Evolutionary conservation across 2,797 vertebrate genomes (phyloP).

Genomic region (Diplodus sargus): DNA sequence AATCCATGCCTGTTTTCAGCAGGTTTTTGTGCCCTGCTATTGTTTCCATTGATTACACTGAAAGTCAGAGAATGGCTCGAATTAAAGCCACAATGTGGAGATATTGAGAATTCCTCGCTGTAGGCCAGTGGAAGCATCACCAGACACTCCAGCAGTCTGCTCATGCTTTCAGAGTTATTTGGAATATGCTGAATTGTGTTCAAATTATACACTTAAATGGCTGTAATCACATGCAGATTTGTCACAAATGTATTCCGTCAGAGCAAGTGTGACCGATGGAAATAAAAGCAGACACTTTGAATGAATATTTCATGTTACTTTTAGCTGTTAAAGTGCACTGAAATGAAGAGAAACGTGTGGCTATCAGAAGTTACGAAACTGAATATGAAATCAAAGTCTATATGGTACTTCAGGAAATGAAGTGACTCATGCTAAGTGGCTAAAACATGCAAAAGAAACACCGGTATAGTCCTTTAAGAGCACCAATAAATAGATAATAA

Average conservation of each 20-base stretch:
- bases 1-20: neutral
- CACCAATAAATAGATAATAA: constrained; percentile 33
- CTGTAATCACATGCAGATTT: neutral
- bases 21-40: neutral
- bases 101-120: neutral
- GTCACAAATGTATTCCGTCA: too few species aligned
- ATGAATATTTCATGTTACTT: neutral
- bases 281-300: neutral
- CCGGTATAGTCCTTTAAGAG: neutral
- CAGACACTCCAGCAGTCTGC: too few species aligned
- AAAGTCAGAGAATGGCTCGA: neutral
- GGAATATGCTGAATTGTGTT: neutral
- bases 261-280: neutral
- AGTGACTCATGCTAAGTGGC: constrained; percentile 6
- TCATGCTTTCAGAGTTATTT: neutral
- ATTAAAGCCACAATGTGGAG: neutral
- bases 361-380: neutral
- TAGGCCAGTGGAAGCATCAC: neutral
- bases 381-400: neutral
- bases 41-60: neutral
- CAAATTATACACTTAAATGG: neutral
- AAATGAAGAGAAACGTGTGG: neutral
- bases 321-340: neutral
- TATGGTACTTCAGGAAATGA: neutral
- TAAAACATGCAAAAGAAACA: neutral